A percentile compares a stretch with the other conserved stretches of the same genome.
phyloP scores from a whole-genome alignment of 1,140 invertebrate species.

The Lepidurus arcticus region DNA sequence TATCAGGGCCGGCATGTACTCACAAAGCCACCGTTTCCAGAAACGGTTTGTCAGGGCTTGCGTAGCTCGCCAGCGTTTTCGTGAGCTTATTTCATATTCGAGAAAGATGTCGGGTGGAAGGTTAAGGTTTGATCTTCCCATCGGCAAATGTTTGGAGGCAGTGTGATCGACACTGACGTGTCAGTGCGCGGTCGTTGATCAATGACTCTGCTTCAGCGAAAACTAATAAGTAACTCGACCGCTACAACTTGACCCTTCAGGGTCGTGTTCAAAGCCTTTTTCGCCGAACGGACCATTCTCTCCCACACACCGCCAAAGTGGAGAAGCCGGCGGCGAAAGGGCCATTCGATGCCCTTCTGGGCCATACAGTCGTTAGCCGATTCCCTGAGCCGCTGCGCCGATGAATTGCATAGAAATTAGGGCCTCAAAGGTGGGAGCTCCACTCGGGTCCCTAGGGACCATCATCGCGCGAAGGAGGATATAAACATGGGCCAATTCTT shows the following conservation, averaged over 20 bases:
- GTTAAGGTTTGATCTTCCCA: neutral
- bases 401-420: no score
- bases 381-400: no score
- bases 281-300: neutral
- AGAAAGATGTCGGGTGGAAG: constrained; percentile 14
- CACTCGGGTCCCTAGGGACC: no score
- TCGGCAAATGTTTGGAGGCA: constrained; percentile 31
- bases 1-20: neutral
- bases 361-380: no score
- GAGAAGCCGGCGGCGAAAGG: constrained; percentile 32
- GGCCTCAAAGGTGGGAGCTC: no score
- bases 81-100: constrained; percentile 4
- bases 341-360: constrained; percentile 36
- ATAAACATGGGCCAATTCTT: constrained; percentile 30
- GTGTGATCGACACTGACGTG: constrained; percentile 30
- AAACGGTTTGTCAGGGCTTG: constrained; percentile 24
- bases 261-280: constrained; percentile 27
- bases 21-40: constrained; percentile 26
- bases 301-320: constrained; percentile 35
- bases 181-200: constrained; percentile 30
- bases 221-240: neutral
- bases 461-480: constrained; percentile 6
- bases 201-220: constrained; percentile 29
- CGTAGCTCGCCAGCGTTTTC: constrained; percentile 7
- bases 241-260: no score